phyloP scores from a whole-genome alignment of 2,797 vertebrate species.

The Percopsis omiscomaycus region DNA sequence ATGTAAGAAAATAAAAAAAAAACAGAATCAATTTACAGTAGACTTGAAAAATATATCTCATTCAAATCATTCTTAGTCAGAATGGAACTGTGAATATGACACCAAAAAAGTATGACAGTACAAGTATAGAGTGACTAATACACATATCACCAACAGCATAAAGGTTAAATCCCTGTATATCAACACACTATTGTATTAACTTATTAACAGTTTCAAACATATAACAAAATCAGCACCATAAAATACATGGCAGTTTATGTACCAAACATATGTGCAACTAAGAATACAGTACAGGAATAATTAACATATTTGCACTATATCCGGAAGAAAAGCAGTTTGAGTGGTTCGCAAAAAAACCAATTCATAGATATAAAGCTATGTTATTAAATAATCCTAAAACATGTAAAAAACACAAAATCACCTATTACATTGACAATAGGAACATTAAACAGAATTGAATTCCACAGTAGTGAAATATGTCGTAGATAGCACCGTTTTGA shows the following conservation, averaged over 20 bases:
- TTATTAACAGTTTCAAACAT: conserved; percentile 55
- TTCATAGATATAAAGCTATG: conserved; percentile 53
- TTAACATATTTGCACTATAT: conserved; percentile 66
- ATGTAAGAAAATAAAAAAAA: conserved; percentile 34
- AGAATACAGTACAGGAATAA: conserved; percentile 79
- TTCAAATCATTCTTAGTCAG: conserved; percentile 41
- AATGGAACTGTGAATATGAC: conserved; percentile 38
- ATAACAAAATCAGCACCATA: conserved; percentile 83
- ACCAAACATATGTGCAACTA: conserved; percentile 79
- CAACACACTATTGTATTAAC: conserved; percentile 76
- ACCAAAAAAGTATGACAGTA: conserved; percentile 68
- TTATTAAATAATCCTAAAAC: conserved; percentile 71
- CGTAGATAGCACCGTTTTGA: conserved; percentile 66
- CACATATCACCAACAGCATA: conserved; percentile 44
- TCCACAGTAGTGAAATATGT: conserved; percentile 74
- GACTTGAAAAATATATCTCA: conserved; percentile 38
- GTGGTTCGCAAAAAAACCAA: conserved; percentile 30
- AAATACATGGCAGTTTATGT: conserved; percentile 77
- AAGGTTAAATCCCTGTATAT: conserved; percentile 77
- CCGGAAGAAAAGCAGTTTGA: conserved; percentile 45
- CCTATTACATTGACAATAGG: conserved; percentile 40
- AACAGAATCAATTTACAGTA: conserved; percentile 52
- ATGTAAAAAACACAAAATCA: conserved; percentile 34
- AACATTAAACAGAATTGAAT: conserved; percentile 51
- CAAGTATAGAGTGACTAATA: conserved; percentile 67